Evolutionary conservation across 2,888 invertebrate genomes (phyloP).

Genomic region (Lepetodrilus schrolli): DNA sequence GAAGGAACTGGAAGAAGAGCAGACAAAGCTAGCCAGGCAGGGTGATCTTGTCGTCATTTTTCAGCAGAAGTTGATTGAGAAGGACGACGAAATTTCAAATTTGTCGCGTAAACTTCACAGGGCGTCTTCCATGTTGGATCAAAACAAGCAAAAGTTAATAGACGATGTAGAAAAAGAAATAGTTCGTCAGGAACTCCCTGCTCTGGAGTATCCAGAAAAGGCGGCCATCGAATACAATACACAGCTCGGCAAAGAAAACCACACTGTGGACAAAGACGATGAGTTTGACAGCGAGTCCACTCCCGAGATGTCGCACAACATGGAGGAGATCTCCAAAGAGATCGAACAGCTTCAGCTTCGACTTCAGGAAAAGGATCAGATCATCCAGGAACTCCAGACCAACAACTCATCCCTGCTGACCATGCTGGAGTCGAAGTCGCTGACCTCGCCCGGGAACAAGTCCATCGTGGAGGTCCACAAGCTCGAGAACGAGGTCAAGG

Average conservation of each 20-base stretch:
- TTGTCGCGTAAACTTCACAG: constrained; percentile 46
- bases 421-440: constrained; percentile 66
- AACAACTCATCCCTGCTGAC: constrained; percentile 68
- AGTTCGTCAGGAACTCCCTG: constrained; percentile 33
- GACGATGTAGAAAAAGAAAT: constrained; percentile 32
- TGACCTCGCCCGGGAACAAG: constrained; percentile 52
- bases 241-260: background rate
- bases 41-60: constrained; percentile 48
- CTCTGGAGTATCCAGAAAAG: constrained; percentile 49
- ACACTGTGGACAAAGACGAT: background rate
- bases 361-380: constrained; percentile 65
- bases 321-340: constrained; percentile 38
- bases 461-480: constrained; percentile 62
- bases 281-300: background rate
- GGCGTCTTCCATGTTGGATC: constrained; percentile 45
- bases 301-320: background rate
- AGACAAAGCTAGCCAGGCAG: constrained; percentile 38
- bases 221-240: constrained; percentile 32
- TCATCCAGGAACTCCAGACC: constrained; percentile 67
- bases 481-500: constrained; percentile 66
- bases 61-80: constrained; percentile 45
- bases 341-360: constrained; percentile 57
- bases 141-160: constrained; percentile 42
- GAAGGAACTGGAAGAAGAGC: constrained; percentile 39
- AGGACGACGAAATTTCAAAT: constrained; percentile 49